Percentiles rank a stretch among this genome's conserved stretches.
These are phyloP conservation scores for Chlorops oryzae DNA, from an alignment of 1,140 invertebrate species.

Conservation along the genomic window DNA sequence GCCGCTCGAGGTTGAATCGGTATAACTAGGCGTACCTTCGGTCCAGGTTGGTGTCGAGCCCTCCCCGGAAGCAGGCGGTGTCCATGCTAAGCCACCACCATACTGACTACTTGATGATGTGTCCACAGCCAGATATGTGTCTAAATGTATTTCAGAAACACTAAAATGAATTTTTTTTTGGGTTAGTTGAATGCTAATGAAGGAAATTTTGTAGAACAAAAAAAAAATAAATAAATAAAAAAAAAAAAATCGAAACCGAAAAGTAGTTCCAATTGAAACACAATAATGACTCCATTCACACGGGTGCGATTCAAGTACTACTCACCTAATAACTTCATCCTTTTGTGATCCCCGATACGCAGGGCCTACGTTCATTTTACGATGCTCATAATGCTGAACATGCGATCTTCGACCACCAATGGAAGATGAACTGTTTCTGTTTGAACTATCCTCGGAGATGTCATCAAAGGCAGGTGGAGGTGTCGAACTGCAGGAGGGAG, in stretches of 20 bases:
- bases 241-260: too few relatives aligned
- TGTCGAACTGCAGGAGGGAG: constrained; percentile 67
- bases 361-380: constrained; percentile 48
- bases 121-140: constrained; percentile 44
- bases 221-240: constrained; percentile 6
- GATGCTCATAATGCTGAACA: constrained; percentile 42
- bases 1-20: constrained; percentile 89
- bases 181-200: neutral
- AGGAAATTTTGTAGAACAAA: neutral
- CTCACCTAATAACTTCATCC: constrained; percentile 42
- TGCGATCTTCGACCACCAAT: constrained; percentile 48
- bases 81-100: constrained; percentile 56
- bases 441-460: constrained; percentile 56
- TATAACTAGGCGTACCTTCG: constrained; percentile 94
- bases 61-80: constrained; percentile 81
- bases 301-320: neutral
- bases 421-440: constrained; percentile 45
- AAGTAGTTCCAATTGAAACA: too few relatives aligned
- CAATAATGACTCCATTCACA: too few relatives aligned
- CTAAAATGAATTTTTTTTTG: constrained; percentile 18
- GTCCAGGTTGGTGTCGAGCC: constrained; percentile 96
- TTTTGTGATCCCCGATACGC: constrained; percentile 44
- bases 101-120: constrained; percentile 46
- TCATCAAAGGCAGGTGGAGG: constrained; percentile 84
- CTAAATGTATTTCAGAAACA: constrained; percentile 47